phyloP scores from a whole-genome alignment of 2,888 invertebrate genomes.

The Lasioglossum vierecki region DNA sequence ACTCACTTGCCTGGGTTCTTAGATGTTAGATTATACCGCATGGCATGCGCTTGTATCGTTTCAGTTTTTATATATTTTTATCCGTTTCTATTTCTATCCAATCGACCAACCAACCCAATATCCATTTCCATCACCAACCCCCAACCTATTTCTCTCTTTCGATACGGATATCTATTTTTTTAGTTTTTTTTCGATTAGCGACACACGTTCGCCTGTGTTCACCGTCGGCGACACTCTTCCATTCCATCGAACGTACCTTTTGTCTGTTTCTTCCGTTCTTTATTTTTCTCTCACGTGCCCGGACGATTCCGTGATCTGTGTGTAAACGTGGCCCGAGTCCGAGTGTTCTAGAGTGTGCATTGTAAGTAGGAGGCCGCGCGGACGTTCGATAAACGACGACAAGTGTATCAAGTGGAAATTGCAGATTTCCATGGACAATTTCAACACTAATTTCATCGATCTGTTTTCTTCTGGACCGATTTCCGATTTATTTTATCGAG shows the following conservation, averaged over 20 bases:
- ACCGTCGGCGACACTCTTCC: conserved; percentile 50
- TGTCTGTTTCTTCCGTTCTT: background rate
- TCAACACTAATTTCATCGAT: no score
- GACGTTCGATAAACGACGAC: background rate
- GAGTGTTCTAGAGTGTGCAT: conserved; percentile 43
- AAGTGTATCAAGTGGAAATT: background rate
- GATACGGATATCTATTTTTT: conserved; percentile 19
- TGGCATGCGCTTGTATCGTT: conserved; percentile 79
- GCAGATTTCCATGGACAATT: background rate
- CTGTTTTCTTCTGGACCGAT: background rate
- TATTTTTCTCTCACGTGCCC: conserved; percentile 23
- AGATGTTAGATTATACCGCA: conserved; percentile 73
- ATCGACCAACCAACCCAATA: background rate
- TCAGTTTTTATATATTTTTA: conserved; percentile 35
- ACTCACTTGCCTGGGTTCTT: conserved; percentile 69
- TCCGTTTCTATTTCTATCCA: background rate
- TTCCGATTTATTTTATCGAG: no score
- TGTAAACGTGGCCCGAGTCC: conserved; percentile 35
- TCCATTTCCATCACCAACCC: background rate
- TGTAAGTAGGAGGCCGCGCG: conserved; percentile 32
- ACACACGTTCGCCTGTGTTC: conserved; percentile 36
- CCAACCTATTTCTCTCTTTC: conserved; percentile 27
- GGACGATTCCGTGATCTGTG: conserved; percentile 41
- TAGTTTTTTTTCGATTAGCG: conserved; percentile 33
- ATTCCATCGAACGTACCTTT: conserved; percentile 56